Evolutionary conservation across 2,797 vertebrate species (phyloP), one percentile per base, ranked within the genome.

Genomic region (Ctenopoma kingsleyae): DNA sequence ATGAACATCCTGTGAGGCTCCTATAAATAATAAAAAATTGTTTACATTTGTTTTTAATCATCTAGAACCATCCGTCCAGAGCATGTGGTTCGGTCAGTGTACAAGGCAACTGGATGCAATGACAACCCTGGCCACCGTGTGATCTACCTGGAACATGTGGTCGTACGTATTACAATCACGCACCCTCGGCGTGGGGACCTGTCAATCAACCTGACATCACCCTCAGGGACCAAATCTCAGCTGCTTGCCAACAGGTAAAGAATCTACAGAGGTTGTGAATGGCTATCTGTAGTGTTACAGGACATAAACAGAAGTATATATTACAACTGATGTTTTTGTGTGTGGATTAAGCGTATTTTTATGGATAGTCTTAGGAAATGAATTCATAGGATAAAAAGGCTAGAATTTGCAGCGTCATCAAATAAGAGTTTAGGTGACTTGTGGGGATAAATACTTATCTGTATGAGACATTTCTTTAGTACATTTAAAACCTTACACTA

Each of bases 171-270:
- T 78, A 98, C 97, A 71, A 98, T 99, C 86, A 97, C 97, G 12
- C 98, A 99, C 71, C 97, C 97, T 49, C 95, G 98, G 41, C 95
- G 98, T 58, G 98, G 98, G 67, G 98, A 99, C 90, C 91, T 99
- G 91, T 97, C 98, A 55, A 99, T 99, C 92, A 99, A 99, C 88
- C 90, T 99, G 89, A 99, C 98, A 32, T 99, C 98, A 13, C 98
- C 98, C 66, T 99, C 98, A 12, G 98, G 98, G 91, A 99, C 98
- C 74, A 97, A 97, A 87, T 99, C 98, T 60, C 98, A 99, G 90
- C 96, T 99, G 67, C 94, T 99, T 35, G 96, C 98, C 80, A 99
- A 99, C 95, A 98, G 98, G 98, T 99, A 94, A 46, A 40, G 23
- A 48, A 57, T 0, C 40, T 12, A 52, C 11, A 58, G 19, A 23